Evolutionary conservation across 2,797 vertebrate genomes (phyloP).

Genomic region (Kryptopterus vitreolus): DNA sequence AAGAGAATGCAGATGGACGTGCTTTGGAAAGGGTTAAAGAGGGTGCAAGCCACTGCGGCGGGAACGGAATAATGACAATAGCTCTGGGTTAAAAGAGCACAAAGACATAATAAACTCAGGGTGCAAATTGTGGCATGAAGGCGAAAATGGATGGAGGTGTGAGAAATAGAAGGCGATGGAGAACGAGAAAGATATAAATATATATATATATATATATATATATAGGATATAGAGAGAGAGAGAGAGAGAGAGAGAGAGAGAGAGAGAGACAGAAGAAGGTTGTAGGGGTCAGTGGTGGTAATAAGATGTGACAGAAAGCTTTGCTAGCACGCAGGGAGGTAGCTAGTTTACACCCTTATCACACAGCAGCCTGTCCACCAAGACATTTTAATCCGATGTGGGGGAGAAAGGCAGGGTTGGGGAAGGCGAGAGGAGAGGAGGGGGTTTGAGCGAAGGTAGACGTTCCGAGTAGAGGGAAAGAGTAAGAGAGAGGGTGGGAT

Average conservation of each 20-base stretch:
- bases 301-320: conserved; percentile 72
- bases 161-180: conserved; percentile 18
- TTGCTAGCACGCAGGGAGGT: conserved; percentile 66
- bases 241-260: conserved; percentile 25
- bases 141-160: conserved; percentile 8
- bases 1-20: conserved; percentile 2
- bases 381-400: conserved; percentile 73
- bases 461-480: not conserved
- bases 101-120: conserved; percentile 3
- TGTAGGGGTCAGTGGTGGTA: conserved; percentile 65
- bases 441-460: conserved; percentile 35
- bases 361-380: conserved; percentile 65
- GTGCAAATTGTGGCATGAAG: conserved; percentile 1
- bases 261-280: not conserved
- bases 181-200: conserved; percentile 17
- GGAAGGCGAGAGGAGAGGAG: too few relatives aligned
- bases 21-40: conserved; percentile 11
- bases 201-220: too few relatives aligned
- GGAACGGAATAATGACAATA: not conserved
- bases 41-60: not conserved
- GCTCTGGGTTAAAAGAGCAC: not conserved
- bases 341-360: conserved; percentile 73
- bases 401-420: conserved; percentile 43
- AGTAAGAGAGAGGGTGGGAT: not conserved
- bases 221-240: too few relatives aligned